Percentiles rank a stretch among this genome's conserved stretches.
Conservation (phyloP, 2,888 invertebrate species). For the Ichneumoninae sp. region DNA sequence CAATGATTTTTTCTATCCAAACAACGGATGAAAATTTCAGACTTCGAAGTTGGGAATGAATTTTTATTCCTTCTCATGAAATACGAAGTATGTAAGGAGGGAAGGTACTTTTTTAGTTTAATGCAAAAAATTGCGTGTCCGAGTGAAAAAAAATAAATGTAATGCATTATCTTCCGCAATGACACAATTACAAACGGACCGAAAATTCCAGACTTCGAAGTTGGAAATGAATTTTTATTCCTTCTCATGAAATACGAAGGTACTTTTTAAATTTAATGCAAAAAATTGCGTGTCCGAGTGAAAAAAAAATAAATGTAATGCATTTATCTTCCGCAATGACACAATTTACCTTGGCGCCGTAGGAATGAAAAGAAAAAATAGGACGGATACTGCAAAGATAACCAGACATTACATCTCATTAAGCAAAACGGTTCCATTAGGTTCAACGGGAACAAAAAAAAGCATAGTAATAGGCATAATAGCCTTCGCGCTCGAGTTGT, state of each 20-base stretch:
- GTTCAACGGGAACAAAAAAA: neutral
- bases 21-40: neutral
- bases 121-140: neutral
- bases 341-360: neutral
- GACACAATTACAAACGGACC: too few relatives aligned
- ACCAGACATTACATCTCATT: neutral
- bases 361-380: neutral
- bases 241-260: too few relatives aligned
- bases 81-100: neutral
- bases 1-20: too few relatives aligned
- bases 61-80: neutral
- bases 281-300: neutral
- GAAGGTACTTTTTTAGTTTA: neutral
- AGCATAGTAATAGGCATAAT: neutral
- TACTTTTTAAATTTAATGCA: neutral
- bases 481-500: conserved; percentile 7
- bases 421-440: neutral
- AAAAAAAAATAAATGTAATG: neutral
- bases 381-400: neutral
- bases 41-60: neutral
- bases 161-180: neutral
- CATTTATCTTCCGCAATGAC: neutral
- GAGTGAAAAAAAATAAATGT: neutral
- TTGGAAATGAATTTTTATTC: too few relatives aligned
- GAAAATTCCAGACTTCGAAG: too few relatives aligned